Evolutionary conservation across 2,888 invertebrate species (phyloP).

Genomic region (Scaptomyza caliginosa): DNA sequence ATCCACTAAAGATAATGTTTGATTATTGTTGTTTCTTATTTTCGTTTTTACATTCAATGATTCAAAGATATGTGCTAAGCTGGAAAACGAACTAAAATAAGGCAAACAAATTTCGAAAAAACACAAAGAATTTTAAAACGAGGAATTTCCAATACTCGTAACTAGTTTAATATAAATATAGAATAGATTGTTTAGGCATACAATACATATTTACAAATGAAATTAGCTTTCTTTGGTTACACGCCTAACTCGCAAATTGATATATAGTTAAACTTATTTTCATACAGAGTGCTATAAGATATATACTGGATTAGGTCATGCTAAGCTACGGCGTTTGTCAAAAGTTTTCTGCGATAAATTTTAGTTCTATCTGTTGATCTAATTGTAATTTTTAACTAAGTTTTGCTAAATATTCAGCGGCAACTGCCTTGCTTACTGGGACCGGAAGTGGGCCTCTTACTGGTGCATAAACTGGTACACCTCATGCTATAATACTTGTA

Average conservation of each 20-base stretch:
- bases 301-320: slow-evolving; percentile 31
- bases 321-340: slow-evolving; percentile 28
- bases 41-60: slow-evolving; percentile 18
- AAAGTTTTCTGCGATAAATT: slow-evolving; percentile 37
- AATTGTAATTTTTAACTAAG: slow-evolving; percentile 38
- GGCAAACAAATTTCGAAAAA: slow-evolving; percentile 45
- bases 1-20: slow-evolving; percentile 8
- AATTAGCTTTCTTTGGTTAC: slow-evolving; percentile 53
- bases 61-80: slow-evolving; percentile 49
- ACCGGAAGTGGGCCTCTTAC: slow-evolving; percentile 27
- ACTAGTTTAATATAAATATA: slow-evolving; percentile 4
- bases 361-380: slow-evolving; percentile 39
- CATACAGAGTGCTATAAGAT: slow-evolving; percentile 24
- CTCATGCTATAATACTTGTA: slow-evolving; percentile 56
- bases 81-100: slow-evolving; percentile 52
- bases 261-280: slow-evolving; percentile 39
- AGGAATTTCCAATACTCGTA: slow-evolving; percentile 20
- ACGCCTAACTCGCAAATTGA: slow-evolving; percentile 30
- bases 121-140: slow-evolving; percentile 19
- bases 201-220: slow-evolving; percentile 53
- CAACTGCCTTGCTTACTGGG: slow-evolving; percentile 43
- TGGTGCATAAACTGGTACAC: slow-evolving; percentile 40
- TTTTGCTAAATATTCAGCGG: slow-evolving; percentile 51
- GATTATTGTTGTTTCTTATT: slow-evolving; percentile 5
- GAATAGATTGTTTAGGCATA: slow-evolving; percentile 17